Evolutionary conservation across 2,797 vertebrate species (phyloP).

Genomic region (Valencia hispanica): DNA sequence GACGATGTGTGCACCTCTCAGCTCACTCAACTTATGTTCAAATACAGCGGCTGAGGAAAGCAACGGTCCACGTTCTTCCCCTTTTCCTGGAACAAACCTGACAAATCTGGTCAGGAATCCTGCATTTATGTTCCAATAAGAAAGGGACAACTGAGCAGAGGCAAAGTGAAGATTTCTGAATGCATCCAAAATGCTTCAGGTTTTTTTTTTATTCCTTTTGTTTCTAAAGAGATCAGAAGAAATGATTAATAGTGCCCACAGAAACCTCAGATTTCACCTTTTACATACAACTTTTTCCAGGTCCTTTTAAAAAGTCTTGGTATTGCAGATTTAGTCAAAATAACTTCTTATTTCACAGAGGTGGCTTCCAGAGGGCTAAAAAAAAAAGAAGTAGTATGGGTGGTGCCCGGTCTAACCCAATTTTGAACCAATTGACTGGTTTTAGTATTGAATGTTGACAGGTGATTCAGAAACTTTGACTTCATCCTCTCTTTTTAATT

Average conservation of each 20-base stretch:
- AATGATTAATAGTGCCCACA: background rate
- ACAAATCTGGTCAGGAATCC: constrained; percentile 28
- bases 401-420: background rate
- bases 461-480: background rate
- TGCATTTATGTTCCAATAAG: constrained; percentile 18
- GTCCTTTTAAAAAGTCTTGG: background rate
- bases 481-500: background rate
- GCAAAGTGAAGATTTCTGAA: constrained; percentile 40
- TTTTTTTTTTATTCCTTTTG: background rate
- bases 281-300: background rate
- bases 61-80: constrained; percentile 8
- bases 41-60: background rate
- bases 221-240: background rate
- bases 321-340: too few relatives aligned
- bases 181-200: background rate
- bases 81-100: constrained; percentile 14
- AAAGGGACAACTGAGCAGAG: constrained; percentile 32
- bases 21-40: background rate
- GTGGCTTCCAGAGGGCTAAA: background rate
- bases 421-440: background rate
- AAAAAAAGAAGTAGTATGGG: background rate
- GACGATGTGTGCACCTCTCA: background rate
- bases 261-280: background rate
- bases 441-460: background rate
- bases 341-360: background rate